Evolutionary conservation across 2,797 vertebrate species (phyloP).

Genomic region (Neosalanx taihuensis): DNA sequence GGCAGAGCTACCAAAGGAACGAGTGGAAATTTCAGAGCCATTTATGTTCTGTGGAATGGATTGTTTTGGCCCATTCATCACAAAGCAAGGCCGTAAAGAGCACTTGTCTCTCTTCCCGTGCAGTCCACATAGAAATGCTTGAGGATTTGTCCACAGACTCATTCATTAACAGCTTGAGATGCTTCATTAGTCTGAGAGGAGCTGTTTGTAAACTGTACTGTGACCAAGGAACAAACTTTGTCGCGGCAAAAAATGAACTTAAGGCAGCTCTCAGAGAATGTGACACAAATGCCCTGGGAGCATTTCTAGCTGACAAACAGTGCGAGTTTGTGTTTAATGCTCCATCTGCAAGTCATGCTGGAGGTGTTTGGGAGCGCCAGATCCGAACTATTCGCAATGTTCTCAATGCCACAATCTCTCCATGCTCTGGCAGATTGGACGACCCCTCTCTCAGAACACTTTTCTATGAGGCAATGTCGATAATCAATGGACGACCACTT

Average conservation of each 20-base stretch:
- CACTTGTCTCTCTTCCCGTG: not conserved
- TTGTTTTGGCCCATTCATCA: conserved; percentile 22
- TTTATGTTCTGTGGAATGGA: conserved; percentile 21
- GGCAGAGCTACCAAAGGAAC: conserved; percentile 20
- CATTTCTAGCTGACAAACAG: not conserved
- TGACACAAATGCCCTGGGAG: not conserved
- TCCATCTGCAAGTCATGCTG: not conserved
- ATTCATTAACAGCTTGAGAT: conserved; percentile 8
- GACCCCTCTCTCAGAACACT: not conserved
- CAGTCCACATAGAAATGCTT: conserved; percentile 7
- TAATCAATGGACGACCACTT: conserved; percentile 24
- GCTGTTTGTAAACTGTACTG: conserved; percentile 7
- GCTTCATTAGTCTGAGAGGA: conserved; percentile 13
- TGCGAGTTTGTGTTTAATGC: not conserved
- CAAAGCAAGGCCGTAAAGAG: not conserved
- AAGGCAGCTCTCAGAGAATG: not conserved
- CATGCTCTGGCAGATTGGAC: not conserved
- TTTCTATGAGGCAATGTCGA: conserved; percentile 4
- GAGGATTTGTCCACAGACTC: conserved; percentile 9
- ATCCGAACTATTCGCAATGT: not conserved
- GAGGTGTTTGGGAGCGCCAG: not conserved
- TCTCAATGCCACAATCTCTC: not conserved
- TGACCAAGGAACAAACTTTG: conserved; percentile 12
- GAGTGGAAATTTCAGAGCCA: conserved; percentile 2
- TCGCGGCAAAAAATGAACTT: conserved; percentile 6